A percentile compares a stretch with the other conserved stretches of the same genome.
Conservation (phyloP, 64 coral and sea anemone genomes). For the Trachythela sp. region DNA sequence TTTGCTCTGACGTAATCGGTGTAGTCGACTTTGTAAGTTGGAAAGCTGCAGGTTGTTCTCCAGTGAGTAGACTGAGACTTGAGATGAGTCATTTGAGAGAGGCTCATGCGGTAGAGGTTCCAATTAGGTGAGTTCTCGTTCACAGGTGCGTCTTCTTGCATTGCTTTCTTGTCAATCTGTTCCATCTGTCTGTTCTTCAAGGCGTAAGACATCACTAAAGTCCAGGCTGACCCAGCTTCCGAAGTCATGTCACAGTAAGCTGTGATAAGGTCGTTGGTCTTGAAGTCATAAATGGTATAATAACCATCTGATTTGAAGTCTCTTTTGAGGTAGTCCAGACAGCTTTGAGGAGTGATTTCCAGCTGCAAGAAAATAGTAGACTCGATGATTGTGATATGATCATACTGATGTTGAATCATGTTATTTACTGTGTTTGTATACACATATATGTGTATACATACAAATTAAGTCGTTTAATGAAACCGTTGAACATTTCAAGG, state of each 20-base stretch:
- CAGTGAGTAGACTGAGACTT: conserved; percentile 48
- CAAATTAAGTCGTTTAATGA: too few relatives aligned
- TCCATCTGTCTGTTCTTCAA: background rate
- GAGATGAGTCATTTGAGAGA: conserved; percentile 37
- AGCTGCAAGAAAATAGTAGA: too few relatives aligned
- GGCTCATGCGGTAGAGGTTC: conserved; percentile 39
- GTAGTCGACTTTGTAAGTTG: conserved; percentile 38
- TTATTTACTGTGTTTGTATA: too few relatives aligned
- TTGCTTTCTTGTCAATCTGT: background rate
- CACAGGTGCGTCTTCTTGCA: background rate
- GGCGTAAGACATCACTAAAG: background rate
- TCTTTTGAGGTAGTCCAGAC: too few relatives aligned
- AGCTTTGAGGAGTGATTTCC: too few relatives aligned
- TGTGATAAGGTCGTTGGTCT: too few relatives aligned
- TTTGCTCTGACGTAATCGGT: conserved; percentile 61
- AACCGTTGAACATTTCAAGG: too few relatives aligned
- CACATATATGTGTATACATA: too few relatives aligned
- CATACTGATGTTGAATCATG: too few relatives aligned
- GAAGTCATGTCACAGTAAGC: conserved; percentile 14
- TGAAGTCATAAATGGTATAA: too few relatives aligned
- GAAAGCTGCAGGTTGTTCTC: background rate
- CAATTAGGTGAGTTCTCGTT: conserved; percentile 54
- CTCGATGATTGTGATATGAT: too few relatives aligned
- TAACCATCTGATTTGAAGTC: too few relatives aligned
- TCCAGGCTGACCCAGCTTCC: background rate